Percentiles rank a stretch among this genome's conserved stretches.
These are phyloP conservation scores for Campopleginae sp. DNA, from an alignment of 2,888 invertebrate species.

Conservation along the genomic window DNA sequence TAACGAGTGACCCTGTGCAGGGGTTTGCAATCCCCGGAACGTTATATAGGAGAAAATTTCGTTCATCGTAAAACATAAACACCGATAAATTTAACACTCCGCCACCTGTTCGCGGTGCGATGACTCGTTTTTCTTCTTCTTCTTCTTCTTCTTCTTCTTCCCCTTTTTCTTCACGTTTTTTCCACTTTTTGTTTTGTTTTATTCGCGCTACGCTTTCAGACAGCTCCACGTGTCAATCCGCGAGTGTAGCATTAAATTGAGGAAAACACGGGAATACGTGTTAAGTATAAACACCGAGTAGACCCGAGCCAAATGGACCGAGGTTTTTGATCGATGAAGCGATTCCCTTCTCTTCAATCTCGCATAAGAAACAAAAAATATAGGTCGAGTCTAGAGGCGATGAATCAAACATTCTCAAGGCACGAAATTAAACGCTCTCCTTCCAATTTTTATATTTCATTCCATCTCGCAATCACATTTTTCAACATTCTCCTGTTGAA, in stretches of 20 bases:
- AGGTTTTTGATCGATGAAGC: slow-evolving; percentile 50
- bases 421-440: neutral
- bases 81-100: slow-evolving; percentile 55
- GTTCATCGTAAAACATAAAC: slow-evolving; percentile 60
- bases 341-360: neutral
- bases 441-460: slow-evolving; percentile 4
- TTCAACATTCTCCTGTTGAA: neutral
- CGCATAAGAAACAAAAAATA: neutral
- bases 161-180: slow-evolving; percentile 21
- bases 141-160: neutral
- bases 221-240: slow-evolving; percentile 25
- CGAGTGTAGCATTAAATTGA: slow-evolving; percentile 12
- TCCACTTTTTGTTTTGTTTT: slow-evolving; percentile 5
- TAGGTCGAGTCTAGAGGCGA: neutral
- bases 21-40: slow-evolving; percentile 34
- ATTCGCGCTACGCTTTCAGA: neutral
- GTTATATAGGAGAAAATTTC: slow-evolving; percentile 44
- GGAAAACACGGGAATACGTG: slow-evolving; percentile 9
- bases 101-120: slow-evolving; percentile 47
- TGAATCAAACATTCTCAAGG: slow-evolving; percentile 1
- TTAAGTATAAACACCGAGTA: slow-evolving; percentile 30
- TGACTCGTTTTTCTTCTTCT: slow-evolving; percentile 21
- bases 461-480: neutral
- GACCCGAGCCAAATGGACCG: slow-evolving; percentile 47
- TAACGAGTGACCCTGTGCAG: slow-evolving; percentile 46